phyloP scores from a whole-genome alignment of 2,113 vertebrate species.

The Cacatua alba region DNA sequence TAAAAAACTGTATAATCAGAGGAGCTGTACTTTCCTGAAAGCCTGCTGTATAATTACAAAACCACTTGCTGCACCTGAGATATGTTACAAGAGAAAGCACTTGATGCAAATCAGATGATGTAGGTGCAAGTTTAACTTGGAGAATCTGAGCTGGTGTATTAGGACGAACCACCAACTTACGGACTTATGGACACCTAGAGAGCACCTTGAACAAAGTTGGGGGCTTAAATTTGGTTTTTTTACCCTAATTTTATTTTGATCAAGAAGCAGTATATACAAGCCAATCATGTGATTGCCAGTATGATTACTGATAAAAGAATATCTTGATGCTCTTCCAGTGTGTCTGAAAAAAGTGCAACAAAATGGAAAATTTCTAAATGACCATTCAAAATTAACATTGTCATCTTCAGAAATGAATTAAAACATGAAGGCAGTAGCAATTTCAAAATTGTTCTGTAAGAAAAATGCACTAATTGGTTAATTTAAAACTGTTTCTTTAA shows the following conservation, averaged over 20 bases:
- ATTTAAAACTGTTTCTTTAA: not conserved
- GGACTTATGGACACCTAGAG: not conserved
- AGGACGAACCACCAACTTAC: not conserved
- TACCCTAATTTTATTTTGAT: not conserved
- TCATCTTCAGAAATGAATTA: not conserved
- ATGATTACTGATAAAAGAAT: not conserved
- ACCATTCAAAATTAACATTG: not conserved
- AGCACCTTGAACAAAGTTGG: not conserved
- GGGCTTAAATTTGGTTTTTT: not conserved
- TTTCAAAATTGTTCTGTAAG: constrained; percentile 6
- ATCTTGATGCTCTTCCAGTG: not conserved
- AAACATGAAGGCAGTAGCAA: not conserved
- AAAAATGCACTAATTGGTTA: not conserved
- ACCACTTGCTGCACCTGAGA: not conserved
- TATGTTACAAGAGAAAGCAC: not conserved
- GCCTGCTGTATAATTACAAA: not conserved
- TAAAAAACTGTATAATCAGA: not conserved
- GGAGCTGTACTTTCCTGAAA: not conserved
- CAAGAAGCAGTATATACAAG: not conserved
- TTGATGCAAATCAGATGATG: not conserved
- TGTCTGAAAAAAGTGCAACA: not conserved
- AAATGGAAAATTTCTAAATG: constrained; percentile 4
- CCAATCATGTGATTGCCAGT: not conserved
- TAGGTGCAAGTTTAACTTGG: not conserved
- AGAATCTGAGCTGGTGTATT: not conserved